Percentiles rank a stretch among this genome's conserved stretches.
Conservation (phyloP, 2,888 invertebrate genomes). For the Tachystola acroxantha region DNA sequence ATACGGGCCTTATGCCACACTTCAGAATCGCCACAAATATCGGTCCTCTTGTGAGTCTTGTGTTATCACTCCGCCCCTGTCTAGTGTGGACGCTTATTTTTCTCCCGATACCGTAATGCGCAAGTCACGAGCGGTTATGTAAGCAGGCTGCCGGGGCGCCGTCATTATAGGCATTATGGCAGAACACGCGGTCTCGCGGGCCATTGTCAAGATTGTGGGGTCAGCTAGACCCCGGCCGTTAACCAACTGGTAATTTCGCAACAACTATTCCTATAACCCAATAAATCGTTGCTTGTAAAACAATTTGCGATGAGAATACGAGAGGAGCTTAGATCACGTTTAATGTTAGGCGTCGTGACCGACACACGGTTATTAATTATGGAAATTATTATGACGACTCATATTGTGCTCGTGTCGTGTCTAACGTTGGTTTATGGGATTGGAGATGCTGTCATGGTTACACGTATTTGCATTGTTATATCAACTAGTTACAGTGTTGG, state of each 20-base stretch:
- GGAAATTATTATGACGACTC: constrained; percentile 54
- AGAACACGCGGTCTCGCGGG: constrained; percentile 57
- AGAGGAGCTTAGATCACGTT: constrained; percentile 42
- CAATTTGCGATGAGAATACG: constrained; percentile 47
- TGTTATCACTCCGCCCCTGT: constrained; percentile 32
- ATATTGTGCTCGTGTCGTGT: constrained; percentile 42
- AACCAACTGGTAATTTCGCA: constrained; percentile 69
- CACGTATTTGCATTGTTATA: neutral
- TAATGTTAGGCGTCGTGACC: constrained; percentile 61
- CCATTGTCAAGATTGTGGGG: constrained; percentile 78
- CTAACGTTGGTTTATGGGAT: constrained; percentile 24
- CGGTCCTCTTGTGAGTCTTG: too few relatives aligned
- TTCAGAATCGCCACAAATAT: too few relatives aligned
- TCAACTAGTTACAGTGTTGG: too few relatives aligned
- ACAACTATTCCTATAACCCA: constrained; percentile 65
- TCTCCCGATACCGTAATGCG: constrained; percentile 73
- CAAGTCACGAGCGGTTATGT: constrained; percentile 77
- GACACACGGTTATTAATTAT: constrained; percentile 62
- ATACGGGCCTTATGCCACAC: too few relatives aligned
- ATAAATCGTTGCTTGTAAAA: constrained; percentile 69
- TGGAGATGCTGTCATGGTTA: constrained; percentile 19
- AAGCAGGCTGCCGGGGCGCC: constrained; percentile 68
- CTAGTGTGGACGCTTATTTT: constrained; percentile 56
- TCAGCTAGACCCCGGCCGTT: constrained; percentile 53
- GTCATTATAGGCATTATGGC: constrained; percentile 72